Percentiles rank a stretch among this genome's conserved stretches.
Conservation (phyloP, 2,888 invertebrate species). For the Diloba caeruleocephala region DNA sequence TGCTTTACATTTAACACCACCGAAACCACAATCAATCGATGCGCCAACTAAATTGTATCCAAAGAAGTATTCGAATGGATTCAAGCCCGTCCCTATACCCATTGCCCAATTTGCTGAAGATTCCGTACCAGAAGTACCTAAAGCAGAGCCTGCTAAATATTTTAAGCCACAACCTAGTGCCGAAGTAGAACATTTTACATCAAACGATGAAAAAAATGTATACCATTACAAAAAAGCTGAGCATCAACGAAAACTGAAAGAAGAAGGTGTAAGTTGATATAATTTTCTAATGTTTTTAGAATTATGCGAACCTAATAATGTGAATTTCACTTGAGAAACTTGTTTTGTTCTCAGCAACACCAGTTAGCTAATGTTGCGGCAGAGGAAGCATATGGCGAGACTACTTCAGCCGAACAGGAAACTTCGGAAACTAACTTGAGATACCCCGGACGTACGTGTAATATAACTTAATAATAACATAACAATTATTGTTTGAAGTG, state of each 20-base stretch:
- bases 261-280: slow-evolving; percentile 58
- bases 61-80: slow-evolving; percentile 88
- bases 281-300: slow-evolving; percentile 31
- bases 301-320: slow-evolving; percentile 26
- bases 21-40: slow-evolving; percentile 69
- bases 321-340: slow-evolving; percentile 43
- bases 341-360: slow-evolving; percentile 58
- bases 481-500: slow-evolving; percentile 49
- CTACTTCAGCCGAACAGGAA: slow-evolving; percentile 72
- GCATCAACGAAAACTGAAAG: slow-evolving; percentile 83
- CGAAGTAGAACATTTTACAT: slow-evolving; percentile 67
- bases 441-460: slow-evolving; percentile 77
- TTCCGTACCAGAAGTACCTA: slow-evolving; percentile 73
- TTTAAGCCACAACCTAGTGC: slow-evolving; percentile 71
- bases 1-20: slow-evolving; percentile 71
- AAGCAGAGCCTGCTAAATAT: slow-evolving; percentile 79
- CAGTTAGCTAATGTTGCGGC: slow-evolving; percentile 46
- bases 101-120: slow-evolving; percentile 72
- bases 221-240: slow-evolving; percentile 85
- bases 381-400: slow-evolving; percentile 60
- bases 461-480: slow-evolving; percentile 55
- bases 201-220: slow-evolving; percentile 74
- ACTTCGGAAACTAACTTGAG: slow-evolving; percentile 78
- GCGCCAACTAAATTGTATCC: slow-evolving; percentile 88
- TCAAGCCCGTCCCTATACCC: slow-evolving; percentile 83